A percentile compares a stretch with the other conserved stretches of the same genome.
Conservation (phyloP, 2,888 invertebrate species). For the Synergus japonicus region DNA sequence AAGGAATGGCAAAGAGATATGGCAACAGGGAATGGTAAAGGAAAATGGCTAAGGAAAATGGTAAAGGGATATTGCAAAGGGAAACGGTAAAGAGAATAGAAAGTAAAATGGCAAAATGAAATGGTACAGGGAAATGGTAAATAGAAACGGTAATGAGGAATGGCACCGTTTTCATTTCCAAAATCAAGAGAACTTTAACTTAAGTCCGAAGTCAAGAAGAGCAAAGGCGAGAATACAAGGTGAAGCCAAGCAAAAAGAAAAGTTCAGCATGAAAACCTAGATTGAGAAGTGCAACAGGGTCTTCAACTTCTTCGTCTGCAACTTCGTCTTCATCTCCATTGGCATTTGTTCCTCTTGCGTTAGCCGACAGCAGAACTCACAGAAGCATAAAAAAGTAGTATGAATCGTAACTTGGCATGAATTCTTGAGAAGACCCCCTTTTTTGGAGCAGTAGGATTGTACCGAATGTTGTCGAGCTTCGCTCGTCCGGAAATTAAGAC, state of each 20-base stretch:
- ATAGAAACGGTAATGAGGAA: too few relatives aligned
- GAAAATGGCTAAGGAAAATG: too few relatives aligned
- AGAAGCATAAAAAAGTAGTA: slow-evolving; percentile 60
- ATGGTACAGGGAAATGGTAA: too few relatives aligned
- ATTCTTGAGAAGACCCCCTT: slow-evolving; percentile 62
- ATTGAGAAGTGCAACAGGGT: neutral
- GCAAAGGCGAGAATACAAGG: slow-evolving; percentile 39
- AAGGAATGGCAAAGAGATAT: too few relatives aligned
- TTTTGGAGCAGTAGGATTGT: neutral
- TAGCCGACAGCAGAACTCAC: neutral
- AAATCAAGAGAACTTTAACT: slow-evolving; percentile 15
- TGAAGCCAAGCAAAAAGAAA: slow-evolving; percentile 35
- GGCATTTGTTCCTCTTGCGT: slow-evolving; percentile 8
- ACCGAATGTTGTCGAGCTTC: slow-evolving; percentile 15
- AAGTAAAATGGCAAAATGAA: too few relatives aligned
- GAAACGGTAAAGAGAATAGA: too few relatives aligned
- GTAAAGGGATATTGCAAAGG: too few relatives aligned
- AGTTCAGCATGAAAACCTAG: slow-evolving; percentile 42
- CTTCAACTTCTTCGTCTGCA: slow-evolving; percentile 6
- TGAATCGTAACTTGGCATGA: slow-evolving; percentile 73
- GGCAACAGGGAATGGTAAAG: too few relatives aligned
- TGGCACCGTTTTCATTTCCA: neutral
- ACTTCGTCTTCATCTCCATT: slow-evolving; percentile 34
- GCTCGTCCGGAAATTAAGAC: slow-evolving; percentile 14
- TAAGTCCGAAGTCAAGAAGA: slow-evolving; percentile 47